A percentile compares a stretch with the other conserved stretches of the same genome.
Evolutionary conservation across 2,888 invertebrate species (phyloP).

Genomic region (Chrysotoxum bicinctum): DNA sequence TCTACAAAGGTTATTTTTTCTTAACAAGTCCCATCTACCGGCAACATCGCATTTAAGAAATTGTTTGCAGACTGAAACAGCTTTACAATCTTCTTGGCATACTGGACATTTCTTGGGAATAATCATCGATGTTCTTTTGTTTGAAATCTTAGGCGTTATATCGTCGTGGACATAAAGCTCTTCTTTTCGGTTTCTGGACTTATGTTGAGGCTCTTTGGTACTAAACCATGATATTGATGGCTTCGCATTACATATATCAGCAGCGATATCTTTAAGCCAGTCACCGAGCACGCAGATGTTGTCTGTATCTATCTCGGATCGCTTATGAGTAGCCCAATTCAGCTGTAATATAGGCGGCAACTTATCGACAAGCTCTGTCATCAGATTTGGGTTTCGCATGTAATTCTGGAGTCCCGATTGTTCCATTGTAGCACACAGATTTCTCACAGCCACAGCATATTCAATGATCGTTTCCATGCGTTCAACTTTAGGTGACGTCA

Average conservation of each 20-base stretch:
- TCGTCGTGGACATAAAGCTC: background rate
- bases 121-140: background rate
- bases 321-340: background rate
- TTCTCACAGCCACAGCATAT: background rate
- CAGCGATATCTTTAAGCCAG: background rate
- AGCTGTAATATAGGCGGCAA: background rate
- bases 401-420: background rate
- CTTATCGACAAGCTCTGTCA: background rate
- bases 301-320: background rate
- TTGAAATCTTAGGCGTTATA: background rate
- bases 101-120: background rate
- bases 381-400: background rate
- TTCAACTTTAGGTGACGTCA: background rate
- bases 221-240: background rate
- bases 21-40: background rate
- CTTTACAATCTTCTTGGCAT: background rate
- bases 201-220: background rate
- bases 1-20: background rate
- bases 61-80: background rate
- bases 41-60: background rate
- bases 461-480: background rate
- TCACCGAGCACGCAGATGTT: background rate
- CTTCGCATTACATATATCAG: background rate
- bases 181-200: background rate
- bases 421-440: background rate